Evolutionary conservation across 2,888 invertebrate species (phyloP).

Genomic region (Microplitis manilae): DNA sequence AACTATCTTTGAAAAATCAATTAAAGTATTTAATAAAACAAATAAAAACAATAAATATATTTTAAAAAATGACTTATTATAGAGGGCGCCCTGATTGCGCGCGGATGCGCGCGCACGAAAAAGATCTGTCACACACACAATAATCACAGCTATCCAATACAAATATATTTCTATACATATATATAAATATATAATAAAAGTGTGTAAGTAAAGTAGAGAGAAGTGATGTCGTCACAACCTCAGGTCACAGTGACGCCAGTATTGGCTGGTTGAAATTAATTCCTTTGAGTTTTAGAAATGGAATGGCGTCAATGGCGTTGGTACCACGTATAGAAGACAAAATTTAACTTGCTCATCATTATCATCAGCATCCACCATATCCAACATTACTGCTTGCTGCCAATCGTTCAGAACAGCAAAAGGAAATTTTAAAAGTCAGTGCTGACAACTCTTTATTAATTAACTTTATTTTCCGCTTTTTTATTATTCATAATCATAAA

Average conservation of each 20-base stretch:
- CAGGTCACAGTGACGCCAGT: background rate
- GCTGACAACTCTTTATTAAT: slow-evolving; percentile 68
- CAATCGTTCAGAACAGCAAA: slow-evolving; percentile 65
- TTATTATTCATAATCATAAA: slow-evolving; percentile 19
- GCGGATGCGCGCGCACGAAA: background rate
- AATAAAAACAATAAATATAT: background rate
- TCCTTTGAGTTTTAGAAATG: background rate
- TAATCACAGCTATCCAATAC: background rate
- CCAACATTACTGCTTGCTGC: slow-evolving; percentile 60
- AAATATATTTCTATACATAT: background rate
- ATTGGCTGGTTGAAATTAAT: background rate
- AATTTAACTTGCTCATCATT: background rate
- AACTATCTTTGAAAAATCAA: no score
- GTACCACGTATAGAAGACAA: slow-evolving; percentile 46
- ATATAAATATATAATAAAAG: background rate
- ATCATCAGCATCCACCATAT: background rate
- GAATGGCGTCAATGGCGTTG: slow-evolving; percentile 61
- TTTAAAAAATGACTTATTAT: background rate
- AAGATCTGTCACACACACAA: background rate
- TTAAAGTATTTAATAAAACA: background rate
- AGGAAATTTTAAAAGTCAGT: slow-evolving; percentile 70
- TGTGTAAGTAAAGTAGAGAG: background rate
- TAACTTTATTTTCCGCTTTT: slow-evolving; percentile 48
- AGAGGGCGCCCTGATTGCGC: background rate
- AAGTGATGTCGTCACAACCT: background rate